Percentiles rank a stretch among this genome's conserved stretches.
Evolutionary conservation across 2,797 vertebrate species (phyloP).

Genomic region (Fringilla coelebs): DNA sequence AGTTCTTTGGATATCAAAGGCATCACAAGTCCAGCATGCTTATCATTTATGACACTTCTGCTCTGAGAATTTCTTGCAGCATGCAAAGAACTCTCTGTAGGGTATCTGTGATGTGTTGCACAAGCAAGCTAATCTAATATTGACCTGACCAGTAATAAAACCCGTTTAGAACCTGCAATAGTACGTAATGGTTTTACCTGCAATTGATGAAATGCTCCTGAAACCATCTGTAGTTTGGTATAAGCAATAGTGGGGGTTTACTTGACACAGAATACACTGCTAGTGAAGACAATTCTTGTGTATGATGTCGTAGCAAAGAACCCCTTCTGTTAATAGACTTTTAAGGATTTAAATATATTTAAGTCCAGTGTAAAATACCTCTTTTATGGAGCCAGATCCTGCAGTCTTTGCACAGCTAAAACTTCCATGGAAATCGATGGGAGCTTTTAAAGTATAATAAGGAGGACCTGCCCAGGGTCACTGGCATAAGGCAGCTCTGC

Average conservation of each 20-base stretch:
- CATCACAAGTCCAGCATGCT: constrained; percentile 74
- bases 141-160: not conserved
- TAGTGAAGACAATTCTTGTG: not conserved
- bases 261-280: not conserved
- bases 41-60: constrained; percentile 67
- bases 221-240: not conserved
- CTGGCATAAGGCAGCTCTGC: not conserved
- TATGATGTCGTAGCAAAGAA: not conserved
- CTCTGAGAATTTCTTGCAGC: constrained; percentile 71
- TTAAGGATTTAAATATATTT: not conserved
- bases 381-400: constrained; percentile 51
- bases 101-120: constrained; percentile 64
- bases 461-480: not conserved
- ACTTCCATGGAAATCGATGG: not conserved
- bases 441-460: not conserved
- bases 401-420: constrained; percentile 2
- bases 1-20: constrained; percentile 64
- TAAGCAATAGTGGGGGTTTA: not conserved
- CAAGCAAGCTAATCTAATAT: constrained; percentile 43
- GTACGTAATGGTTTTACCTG: not conserved
- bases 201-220: not conserved
- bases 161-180: not conserved
- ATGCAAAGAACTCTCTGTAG: constrained; percentile 73
- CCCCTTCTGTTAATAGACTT: not conserved
- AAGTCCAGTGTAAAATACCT: constrained; percentile 10